Conservation (phyloP, 2,888 invertebrate genomes). For the Agonopterix subpropinquella region DNA sequence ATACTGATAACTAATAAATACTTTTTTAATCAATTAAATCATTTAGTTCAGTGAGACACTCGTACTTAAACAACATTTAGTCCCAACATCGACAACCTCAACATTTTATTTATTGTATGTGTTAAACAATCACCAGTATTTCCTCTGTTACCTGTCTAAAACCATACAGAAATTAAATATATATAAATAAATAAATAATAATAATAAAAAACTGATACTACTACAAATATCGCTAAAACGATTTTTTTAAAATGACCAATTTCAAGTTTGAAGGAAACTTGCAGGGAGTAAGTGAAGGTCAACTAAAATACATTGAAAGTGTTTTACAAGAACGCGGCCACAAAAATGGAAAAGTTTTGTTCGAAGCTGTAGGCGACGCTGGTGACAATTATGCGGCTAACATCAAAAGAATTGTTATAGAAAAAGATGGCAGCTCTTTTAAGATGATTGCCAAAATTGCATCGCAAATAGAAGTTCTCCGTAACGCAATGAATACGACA, state of each 20-base stretch:
- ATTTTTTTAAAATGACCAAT: not conserved
- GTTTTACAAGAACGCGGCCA: slow-evolving; percentile 13
- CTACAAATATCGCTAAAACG: too few relatives aligned
- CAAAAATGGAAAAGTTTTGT: slow-evolving; percentile 7
- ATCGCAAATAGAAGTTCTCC: slow-evolving; percentile 15
- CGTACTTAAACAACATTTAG: too few relatives aligned
- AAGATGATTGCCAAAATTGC: slow-evolving; percentile 42
- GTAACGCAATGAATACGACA: slow-evolving; percentile 2
- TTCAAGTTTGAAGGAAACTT: slow-evolving; percentile 12
- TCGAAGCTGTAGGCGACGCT: slow-evolving; percentile 12
- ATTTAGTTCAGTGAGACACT: too few relatives aligned
- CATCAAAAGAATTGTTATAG: slow-evolving; percentile 7
- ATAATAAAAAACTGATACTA: too few relatives aligned
- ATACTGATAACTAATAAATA: too few relatives aligned
- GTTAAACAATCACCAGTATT: too few relatives aligned
- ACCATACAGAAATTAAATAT: too few relatives aligned
- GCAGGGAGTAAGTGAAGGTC: slow-evolving; percentile 8
- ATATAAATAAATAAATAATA: too few relatives aligned
- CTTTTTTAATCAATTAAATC: too few relatives aligned
- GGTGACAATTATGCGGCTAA: slow-evolving; percentile 16
- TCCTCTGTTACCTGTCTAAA: too few relatives aligned
- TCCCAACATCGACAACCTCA: too few relatives aligned
- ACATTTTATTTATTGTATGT: too few relatives aligned
- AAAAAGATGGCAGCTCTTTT: not conserved
- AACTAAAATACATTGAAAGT: slow-evolving; percentile 12